Percentiles rank a stretch among this genome's conserved stretches.
phyloP scores from a whole-genome alignment of 2,797 vertebrate species.

The Poecile montanus region DNA sequence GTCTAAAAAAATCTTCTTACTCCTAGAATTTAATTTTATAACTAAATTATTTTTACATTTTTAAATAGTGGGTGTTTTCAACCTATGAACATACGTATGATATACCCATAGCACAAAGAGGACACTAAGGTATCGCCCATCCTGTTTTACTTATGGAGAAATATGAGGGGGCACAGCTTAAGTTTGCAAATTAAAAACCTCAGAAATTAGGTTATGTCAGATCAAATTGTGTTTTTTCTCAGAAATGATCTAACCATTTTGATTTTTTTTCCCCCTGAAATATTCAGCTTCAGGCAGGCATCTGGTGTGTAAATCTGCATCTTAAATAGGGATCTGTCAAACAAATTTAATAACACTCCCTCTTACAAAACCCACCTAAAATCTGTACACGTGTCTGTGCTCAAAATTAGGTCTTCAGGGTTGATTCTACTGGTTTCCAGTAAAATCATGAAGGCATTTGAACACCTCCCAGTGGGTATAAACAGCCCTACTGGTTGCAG shows the following conservation, averaged over 20 bases:
- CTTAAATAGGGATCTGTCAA: conserved; percentile 32
- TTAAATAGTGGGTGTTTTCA: background rate
- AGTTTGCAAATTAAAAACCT: conserved; percentile 5
- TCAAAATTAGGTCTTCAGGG: background rate
- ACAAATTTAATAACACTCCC: conserved; percentile 22
- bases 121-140: background rate
- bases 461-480: background rate
- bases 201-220: conserved; percentile 9
- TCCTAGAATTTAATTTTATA: background rate
- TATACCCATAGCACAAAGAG: background rate
- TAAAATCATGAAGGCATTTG: background rate
- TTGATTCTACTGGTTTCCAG: background rate
- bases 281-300: conserved; percentile 28
- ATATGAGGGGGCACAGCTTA: background rate
- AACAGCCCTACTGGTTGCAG: background rate
- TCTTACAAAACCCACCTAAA: conserved; percentile 34
- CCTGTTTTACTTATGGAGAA: background rate
- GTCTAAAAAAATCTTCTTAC: background rate
- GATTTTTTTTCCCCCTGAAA: background rate
- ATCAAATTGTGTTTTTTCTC: conserved; percentile 28
- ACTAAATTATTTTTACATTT: background rate
- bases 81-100: background rate
- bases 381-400: background rate
- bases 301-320: conserved; percentile 38
- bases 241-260: background rate